Base-by-base conservation (phyloP, 2,113 vertebrate species). In the Raphicerus campestris region DNA sequence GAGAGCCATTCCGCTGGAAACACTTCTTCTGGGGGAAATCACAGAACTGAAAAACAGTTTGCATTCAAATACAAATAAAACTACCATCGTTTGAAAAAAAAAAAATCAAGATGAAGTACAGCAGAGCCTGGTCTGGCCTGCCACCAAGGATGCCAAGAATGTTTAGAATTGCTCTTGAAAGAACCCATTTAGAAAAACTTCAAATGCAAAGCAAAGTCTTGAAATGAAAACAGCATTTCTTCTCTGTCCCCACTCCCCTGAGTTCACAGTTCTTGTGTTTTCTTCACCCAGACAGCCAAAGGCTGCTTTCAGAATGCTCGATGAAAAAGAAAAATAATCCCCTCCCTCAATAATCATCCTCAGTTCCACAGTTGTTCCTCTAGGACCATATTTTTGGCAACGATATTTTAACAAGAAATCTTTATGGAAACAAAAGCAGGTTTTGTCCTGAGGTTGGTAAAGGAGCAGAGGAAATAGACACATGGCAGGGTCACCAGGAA, bases 141-240 rank as follows among this genome's bases (percentile, higher is more conserved):
- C 73, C 58, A 83, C 82, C 86, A 94, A 83, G 24, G 39, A 97
- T 84, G 87, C 87, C 90, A 87, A 84, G 47, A 91, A 82, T 55
- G 66, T 90, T 97, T 86, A 94, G 53, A 77, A 53, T 89, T 88
- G 32, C 92, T 95, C 92, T 97, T 78, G 81, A 96, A 97, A 92
- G 94, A 89, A 45, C 19, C 45, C 14, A 3, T 93, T 95, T 85
- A 58, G 77, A 82, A 92, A 88, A 42, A 78, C 60, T 91, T 85
- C 56, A 88, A 94, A 60, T 97, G 70, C 85, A 96, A 96, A 95
- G 66, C 75, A 88, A 96, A 70, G 51, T 82, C 28, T 88, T 15
- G n/a, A 81, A 89, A 73, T n/a, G 73, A 95, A 96, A 96, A 92
- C 60, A 63, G 55, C 63, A 32, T 19, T 58, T 97, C 91, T 91